Conservation (phyloP, 2,113 vertebrate species). For the Mormyrus lacerda region DNA sequence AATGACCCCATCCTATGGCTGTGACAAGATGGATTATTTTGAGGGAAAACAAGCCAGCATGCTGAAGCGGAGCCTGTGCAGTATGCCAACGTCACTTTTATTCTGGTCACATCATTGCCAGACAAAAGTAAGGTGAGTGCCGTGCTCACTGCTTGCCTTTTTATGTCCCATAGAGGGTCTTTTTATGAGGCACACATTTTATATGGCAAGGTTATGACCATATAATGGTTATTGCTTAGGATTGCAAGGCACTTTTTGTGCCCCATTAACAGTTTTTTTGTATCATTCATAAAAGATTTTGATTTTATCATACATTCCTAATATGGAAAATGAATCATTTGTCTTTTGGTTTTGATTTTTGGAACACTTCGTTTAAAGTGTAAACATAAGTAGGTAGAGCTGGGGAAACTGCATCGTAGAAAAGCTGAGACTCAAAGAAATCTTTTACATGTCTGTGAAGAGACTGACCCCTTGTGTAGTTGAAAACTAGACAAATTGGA, state of each 20-base stretch:
- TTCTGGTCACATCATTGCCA: not conserved
- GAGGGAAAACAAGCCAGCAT: not conserved
- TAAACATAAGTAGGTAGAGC: not conserved
- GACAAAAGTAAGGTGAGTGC: not conserved
- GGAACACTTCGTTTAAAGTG: not conserved
- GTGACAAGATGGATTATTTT: not conserved
- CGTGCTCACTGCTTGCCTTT: not conserved
- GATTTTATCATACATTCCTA: not conserved
- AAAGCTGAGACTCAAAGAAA: not conserved
- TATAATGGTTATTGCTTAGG: not conserved
- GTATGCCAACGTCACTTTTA: not conserved
- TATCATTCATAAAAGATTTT: not conserved
- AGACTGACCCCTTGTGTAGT: not conserved
- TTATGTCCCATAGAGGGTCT: not conserved
- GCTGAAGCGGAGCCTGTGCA: fast-evolving
- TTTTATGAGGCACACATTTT: conserved; percentile 4
- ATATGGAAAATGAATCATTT: not conserved
- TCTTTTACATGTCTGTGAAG: not conserved
- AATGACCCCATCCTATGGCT: not conserved
- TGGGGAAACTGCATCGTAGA: not conserved
- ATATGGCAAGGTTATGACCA: conserved; percentile 2
- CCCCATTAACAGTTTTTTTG: not conserved
- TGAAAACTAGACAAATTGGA: not conserved
- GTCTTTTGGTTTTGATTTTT: not conserved
- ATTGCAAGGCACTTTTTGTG: not conserved